These are phyloP conservation scores for Lepilemur ruficaudatus DNA, from an alignment of 2,797 vertebrate genomes.

Conservation along the genomic window DNA sequence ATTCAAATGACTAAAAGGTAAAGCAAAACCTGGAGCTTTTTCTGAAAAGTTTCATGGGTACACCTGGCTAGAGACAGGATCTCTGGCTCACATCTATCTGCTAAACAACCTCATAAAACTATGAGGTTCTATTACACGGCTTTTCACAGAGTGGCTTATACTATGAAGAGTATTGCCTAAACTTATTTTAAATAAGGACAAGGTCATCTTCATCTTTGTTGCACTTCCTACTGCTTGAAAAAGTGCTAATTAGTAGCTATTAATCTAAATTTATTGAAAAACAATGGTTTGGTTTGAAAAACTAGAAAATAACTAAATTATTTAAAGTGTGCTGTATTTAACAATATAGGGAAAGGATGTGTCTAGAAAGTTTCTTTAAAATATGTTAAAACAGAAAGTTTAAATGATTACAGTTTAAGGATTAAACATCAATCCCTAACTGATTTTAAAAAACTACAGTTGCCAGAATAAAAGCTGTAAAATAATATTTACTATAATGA, in stretches of 20 bases:
- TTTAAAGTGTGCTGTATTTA: background rate
- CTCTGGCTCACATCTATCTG: background rate
- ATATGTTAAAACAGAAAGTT: background rate
- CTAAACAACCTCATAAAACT: background rate
- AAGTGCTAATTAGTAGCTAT: background rate
- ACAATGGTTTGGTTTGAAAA: background rate
- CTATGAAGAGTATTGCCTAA: background rate
- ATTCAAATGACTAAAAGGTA: background rate
- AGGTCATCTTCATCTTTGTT: background rate
- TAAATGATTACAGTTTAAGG: conserved; percentile 21
- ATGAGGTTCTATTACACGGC: background rate
- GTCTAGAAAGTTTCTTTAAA: background rate
- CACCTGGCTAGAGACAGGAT: background rate
- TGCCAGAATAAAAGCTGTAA: background rate
- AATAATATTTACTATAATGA: background rate
- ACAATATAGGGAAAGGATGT: background rate
- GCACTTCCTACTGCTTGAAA: background rate
- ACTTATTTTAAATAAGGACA: background rate
- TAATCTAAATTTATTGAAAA: conserved; percentile 8
- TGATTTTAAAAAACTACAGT: background rate
- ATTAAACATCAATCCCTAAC: background rate
- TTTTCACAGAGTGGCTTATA: background rate
- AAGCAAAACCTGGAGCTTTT: background rate
- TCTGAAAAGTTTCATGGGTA: background rate
- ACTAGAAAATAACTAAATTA: conserved; percentile 13